phyloP scores from a whole-genome alignment of 2,888 invertebrate species.

The Nasonia oneida region DNA sequence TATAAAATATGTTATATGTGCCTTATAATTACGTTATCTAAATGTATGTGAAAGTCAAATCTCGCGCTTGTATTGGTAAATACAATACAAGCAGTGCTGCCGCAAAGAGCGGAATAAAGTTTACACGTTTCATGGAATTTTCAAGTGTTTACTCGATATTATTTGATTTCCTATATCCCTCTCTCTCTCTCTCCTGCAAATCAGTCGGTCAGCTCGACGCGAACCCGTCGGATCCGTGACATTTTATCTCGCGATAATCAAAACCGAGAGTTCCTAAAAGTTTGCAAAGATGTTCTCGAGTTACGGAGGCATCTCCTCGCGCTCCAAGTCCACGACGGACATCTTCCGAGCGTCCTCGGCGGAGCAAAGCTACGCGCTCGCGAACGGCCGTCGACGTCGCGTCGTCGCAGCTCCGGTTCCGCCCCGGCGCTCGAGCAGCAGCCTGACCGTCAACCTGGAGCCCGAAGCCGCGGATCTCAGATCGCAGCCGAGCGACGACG shows the following conservation, averaged over 20 bases:
- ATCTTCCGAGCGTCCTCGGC: slow-evolving; percentile 34
- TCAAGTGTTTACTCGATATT: neutral
- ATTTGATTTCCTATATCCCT: neutral
- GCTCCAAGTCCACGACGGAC: slow-evolving; percentile 59
- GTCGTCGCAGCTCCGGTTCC: neutral
- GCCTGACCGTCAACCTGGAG: neutral
- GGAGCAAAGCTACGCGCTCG: neutral
- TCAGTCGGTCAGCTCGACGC: neutral
- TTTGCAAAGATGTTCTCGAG: slow-evolving; percentile 22
- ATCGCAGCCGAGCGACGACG: slow-evolving; percentile 54
- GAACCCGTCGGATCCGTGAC: neutral
- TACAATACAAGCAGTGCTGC: neutral
- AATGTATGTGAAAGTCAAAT: neutral
- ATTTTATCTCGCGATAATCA: too few species aligned
- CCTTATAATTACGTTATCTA: too few species aligned
- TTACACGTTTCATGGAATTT: neutral
- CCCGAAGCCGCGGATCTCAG: neutral
- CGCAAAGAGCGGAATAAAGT: neutral
- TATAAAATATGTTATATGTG: too few species aligned
- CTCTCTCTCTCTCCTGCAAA: neutral
- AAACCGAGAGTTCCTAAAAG: too few species aligned
- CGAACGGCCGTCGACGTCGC: neutral
- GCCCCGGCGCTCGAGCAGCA: neutral
- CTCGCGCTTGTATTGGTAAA: neutral
- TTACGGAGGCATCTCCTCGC: slow-evolving; percentile 1